phyloP scores from a whole-genome alignment of 2,797 vertebrate species.

The Lacerta bilineata region DNA sequence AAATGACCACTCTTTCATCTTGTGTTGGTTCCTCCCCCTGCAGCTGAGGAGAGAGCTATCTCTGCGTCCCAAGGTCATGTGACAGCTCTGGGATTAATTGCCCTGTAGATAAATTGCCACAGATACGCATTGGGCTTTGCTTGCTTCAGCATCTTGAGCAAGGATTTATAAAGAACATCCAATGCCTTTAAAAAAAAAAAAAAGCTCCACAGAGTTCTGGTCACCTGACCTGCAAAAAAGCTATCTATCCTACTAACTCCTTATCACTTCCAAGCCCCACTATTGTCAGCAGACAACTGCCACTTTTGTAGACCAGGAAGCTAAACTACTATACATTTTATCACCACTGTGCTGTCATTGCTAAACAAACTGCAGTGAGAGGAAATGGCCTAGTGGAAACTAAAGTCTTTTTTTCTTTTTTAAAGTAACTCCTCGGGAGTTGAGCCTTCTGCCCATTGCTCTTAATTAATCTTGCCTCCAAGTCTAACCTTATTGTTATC shows the following conservation, averaged over 20 bases:
- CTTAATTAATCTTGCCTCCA: neutral
- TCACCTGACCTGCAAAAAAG: neutral
- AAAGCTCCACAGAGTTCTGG: neutral
- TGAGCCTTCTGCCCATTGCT: conserved; percentile 27
- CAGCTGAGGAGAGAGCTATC: neutral
- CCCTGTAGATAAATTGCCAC: conserved; percentile 21
- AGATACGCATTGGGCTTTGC: conserved; percentile 14
- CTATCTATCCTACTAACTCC: neutral
- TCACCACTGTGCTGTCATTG: neutral
- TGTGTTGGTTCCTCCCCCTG: conserved; percentile 1
- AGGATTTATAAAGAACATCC: conserved; percentile 20
- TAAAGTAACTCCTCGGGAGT: neutral
- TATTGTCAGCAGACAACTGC: neutral
- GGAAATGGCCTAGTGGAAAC: conserved; percentile 7
- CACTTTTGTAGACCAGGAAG: neutral
- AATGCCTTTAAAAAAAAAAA: neutral
- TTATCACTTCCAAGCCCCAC: neutral
- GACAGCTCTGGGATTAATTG: conserved; percentile 22
- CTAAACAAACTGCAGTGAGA: neutral
- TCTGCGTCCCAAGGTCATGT: conserved; percentile 13
- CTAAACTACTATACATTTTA: neutral
- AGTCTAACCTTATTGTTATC: neutral
- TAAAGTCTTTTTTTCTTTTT: neutral
- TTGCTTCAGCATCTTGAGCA: conserved; percentile 20
- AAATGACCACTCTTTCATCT: conserved; percentile 10